These are phyloP conservation scores for Drosophila demipolita DNA, from an alignment of 2,888 invertebrate genomes.

Conservation along the genomic window DNA sequence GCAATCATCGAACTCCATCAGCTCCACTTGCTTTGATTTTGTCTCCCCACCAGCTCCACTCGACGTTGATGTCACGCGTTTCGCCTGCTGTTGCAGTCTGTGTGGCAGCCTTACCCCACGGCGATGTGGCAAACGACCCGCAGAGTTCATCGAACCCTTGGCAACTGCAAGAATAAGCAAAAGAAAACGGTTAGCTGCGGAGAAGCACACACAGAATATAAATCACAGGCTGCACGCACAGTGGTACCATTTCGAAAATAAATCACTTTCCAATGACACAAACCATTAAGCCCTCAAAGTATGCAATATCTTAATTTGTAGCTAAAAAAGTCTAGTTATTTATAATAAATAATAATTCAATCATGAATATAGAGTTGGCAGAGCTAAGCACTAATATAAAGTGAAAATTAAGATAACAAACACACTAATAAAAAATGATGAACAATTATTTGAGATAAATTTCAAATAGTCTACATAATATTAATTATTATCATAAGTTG, in stretches of 20 bases:
- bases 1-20: constrained; percentile 29
- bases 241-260: neutral
- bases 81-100: constrained; percentile 34
- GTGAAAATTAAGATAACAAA: too few relatives aligned
- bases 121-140: constrained; percentile 39
- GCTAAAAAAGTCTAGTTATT: neutral
- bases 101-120: constrained; percentile 31
- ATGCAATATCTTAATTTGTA: constrained; percentile 20
- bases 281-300: constrained; percentile 11
- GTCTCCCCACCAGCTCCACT: constrained; percentile 13
- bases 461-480: too few relatives aligned
- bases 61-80: constrained; percentile 26
- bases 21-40: constrained; percentile 16
- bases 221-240: constrained; percentile 3
- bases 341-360: neutral
- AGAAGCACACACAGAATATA: constrained; percentile 7
- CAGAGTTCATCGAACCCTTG: constrained; percentile 61
- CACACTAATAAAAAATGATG: too few relatives aligned
- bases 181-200: constrained; percentile 5
- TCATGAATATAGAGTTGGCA: neutral
- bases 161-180: constrained; percentile 59
- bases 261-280: neutral
- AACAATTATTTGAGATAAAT: too few relatives aligned
- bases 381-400: neutral
- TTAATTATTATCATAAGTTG: too few relatives aligned